Percentiles rank a stretch among this genome's conserved stretches.
These are phyloP conservation scores for Hipparchia semele DNA, from an alignment of 2,888 invertebrate species.

Conservation along the genomic window DNA sequence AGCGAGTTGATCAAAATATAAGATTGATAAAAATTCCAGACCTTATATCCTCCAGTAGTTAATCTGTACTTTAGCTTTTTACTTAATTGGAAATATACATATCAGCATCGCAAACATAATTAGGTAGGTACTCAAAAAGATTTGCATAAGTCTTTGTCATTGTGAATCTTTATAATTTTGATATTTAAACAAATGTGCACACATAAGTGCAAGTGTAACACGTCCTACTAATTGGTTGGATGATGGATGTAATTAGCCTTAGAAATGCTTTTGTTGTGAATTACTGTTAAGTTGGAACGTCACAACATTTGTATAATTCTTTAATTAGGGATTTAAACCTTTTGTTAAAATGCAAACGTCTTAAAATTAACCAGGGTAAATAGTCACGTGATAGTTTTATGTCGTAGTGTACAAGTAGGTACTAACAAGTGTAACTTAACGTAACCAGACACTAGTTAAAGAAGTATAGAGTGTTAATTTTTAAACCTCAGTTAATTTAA, in stretches of 20 bases:
- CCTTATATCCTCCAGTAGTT: not conserved
- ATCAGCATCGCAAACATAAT: not conserved
- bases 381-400: not conserved
- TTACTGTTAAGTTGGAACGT: conserved; percentile 19
- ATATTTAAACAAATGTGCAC: conserved; percentile 12
- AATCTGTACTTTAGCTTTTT: not conserved
- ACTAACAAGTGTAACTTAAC: too few species aligned
- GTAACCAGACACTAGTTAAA: too few species aligned
- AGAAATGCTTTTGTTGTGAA: conserved; percentile 19
- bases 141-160: conserved; percentile 26
- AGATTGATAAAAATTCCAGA: too few species aligned
- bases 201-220: not conserved
- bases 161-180: conserved; percentile 18
- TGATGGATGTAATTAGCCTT: conserved; percentile 20
- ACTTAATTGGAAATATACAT: too few species aligned
- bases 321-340: not conserved
- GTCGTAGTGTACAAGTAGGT: not conserved
- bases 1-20: not conserved
- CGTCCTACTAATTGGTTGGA: conserved; percentile 6
- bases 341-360: conserved; percentile 4
- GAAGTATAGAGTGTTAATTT: too few species aligned
- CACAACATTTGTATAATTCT: conserved; percentile 30
- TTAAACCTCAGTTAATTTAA: too few species aligned
- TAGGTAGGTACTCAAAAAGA: not conserved
- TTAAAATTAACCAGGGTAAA: not conserved